phyloP scores from a whole-genome alignment of 2,797 vertebrate species.

The Orestias chungarensis region DNA sequence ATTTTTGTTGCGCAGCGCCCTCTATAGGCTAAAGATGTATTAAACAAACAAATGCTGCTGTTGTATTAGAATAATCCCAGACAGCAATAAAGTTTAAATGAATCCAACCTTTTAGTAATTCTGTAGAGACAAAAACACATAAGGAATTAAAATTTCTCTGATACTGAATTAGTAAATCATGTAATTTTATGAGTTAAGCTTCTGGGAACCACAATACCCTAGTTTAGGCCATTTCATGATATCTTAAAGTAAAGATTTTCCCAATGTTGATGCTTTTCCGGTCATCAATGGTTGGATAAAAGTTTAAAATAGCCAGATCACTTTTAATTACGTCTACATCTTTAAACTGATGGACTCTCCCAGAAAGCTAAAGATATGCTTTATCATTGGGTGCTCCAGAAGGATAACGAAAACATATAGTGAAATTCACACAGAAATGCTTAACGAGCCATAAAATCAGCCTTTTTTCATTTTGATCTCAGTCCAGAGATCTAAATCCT shows the following conservation, averaged over 20 bases:
- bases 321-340: background rate
- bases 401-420: background rate
- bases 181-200: background rate
- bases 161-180: background rate
- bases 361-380: background rate
- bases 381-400: background rate
- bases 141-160: background rate
- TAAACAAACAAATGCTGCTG: background rate
- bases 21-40: background rate
- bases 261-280: background rate
- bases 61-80: background rate
- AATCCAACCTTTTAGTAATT: background rate
- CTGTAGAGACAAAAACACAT: background rate
- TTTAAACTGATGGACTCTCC: background rate
- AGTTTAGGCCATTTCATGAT: background rate
- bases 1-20: background rate
- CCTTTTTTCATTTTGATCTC: background rate
- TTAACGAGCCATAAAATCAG: background rate
- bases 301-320: background rate
- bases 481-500: background rate
- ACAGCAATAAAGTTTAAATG: background rate
- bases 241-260: background rate
- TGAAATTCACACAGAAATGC: background rate
- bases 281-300: too few species aligned
- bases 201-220: background rate